These are phyloP conservation scores for Pan troglodytes DNA, from an alignment of 2,113 vertebrate species.

Conservation along the genomic window NHGRI_mPanTro3-v2.1_pri NC_072412.2:118703501-118704000, in stretches of 20 bases:
- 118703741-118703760: conserved; percentile 84
- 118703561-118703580: too few species aligned
- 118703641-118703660: too few species aligned
- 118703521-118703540: too few species aligned
- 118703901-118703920: neutral
- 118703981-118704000: rapidly evolving
- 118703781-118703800: conserved; percentile 88
- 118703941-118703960: neutral
- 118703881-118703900: conserved; percentile 66
- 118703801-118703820: conserved; percentile 94
- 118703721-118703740: neutral
- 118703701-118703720: neutral
- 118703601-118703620: too few species aligned
- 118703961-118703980: neutral
- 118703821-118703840: conserved; percentile 92
- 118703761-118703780: conserved; percentile 88
- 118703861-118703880: conserved; percentile 91
- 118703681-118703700: neutral
- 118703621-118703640: too few species aligned
- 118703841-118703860: conserved; percentile 89
- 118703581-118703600: too few species aligned
- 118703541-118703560: too few species aligned
- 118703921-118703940: neutral
- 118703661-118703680: neutral
- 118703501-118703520: neutral